Evolutionary conservation across 1,140 invertebrate species (phyloP).

Genomic region (Bradysia coprophila): DNA sequence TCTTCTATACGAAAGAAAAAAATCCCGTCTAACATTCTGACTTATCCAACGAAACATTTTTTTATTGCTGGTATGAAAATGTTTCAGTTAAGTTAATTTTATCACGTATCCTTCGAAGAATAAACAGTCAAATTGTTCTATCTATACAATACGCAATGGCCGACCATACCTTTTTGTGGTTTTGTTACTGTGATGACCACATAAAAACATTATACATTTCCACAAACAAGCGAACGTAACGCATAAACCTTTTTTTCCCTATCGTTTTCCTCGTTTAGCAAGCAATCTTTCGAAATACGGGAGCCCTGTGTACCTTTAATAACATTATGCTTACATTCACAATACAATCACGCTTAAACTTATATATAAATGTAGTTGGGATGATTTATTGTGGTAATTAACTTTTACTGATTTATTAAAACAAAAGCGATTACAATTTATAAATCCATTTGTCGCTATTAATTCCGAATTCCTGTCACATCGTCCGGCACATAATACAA

Average conservation of each 20-base stretch:
- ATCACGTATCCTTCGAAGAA: neutral
- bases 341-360: neutral
- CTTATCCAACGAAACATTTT: no score
- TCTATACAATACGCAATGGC: no score
- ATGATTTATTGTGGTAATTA: neutral
- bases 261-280: neutral
- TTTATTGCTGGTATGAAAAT: no score
- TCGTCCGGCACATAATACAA: no score
- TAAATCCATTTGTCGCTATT: neutral
- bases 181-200: neutral
- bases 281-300: neutral
- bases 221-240: neutral
- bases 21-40: no score
- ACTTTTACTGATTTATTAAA: neutral
- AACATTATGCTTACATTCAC: neutral
- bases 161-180: neutral
- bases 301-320: no score
- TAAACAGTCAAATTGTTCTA: no score
- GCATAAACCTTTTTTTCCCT: neutral
- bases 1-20: neutral
- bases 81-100: neutral
- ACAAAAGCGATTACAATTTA: neutral
- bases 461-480: neutral
- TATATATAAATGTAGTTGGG: no score
- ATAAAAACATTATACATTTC: neutral